Percentiles rank a stretch among this genome's conserved stretches.
phyloP scores from a whole-genome alignment of 2,113 vertebrate genomes.

The Aldabrachelys gigantea region DNA sequence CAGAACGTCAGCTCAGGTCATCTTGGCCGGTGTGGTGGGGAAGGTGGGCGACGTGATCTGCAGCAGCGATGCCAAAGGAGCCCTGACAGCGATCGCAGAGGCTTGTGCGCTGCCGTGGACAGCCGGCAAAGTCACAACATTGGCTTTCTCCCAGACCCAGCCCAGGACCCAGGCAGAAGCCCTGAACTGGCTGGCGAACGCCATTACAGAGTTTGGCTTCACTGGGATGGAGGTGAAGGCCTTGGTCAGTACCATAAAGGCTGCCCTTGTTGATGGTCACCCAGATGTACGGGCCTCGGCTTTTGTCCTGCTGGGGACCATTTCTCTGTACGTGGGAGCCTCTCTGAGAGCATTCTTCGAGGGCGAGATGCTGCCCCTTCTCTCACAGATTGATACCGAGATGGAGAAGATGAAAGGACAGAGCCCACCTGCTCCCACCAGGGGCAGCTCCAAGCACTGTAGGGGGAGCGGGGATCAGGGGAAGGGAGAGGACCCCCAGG shows the following conservation, averaged over 20 bases:
- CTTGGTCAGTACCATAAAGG: conserved; percentile 91
- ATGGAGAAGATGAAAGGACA: conserved; percentile 92
- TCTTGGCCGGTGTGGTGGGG: conserved; percentile 83
- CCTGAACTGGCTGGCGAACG: conserved; percentile 83
- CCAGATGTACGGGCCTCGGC: conserved; percentile 87
- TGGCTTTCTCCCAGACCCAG: conserved; percentile 85
- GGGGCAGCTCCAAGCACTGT: conserved; percentile 74
- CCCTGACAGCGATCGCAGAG: conserved; percentile 81
- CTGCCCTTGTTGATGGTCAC: conserved; percentile 86
- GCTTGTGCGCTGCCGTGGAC: conserved; percentile 84
- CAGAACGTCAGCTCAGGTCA: conserved; percentile 77
- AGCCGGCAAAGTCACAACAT: conserved; percentile 80
- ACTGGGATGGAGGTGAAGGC: conserved; percentile 87
- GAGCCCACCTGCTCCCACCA: conserved; percentile 80
- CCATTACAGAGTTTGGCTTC: conserved; percentile 87
- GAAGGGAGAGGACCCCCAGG: conserved; percentile 80
- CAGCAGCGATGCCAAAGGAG: conserved; percentile 81
- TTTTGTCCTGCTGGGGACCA: conserved; percentile 87
- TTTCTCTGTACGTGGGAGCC: conserved; percentile 90
- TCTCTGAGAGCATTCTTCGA: conserved; percentile 90
- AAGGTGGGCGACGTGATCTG: conserved; percentile 85
- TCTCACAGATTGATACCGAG: conserved; percentile 88
- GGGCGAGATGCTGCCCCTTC: conserved; percentile 88
- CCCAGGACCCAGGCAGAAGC: conserved; percentile 85
- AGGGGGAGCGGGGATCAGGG: conserved; percentile 71